Percentiles rank a stretch among this genome's conserved stretches.
phyloP scores from a whole-genome alignment of 2,888 invertebrate species.

The Plebejus anna region DNA sequence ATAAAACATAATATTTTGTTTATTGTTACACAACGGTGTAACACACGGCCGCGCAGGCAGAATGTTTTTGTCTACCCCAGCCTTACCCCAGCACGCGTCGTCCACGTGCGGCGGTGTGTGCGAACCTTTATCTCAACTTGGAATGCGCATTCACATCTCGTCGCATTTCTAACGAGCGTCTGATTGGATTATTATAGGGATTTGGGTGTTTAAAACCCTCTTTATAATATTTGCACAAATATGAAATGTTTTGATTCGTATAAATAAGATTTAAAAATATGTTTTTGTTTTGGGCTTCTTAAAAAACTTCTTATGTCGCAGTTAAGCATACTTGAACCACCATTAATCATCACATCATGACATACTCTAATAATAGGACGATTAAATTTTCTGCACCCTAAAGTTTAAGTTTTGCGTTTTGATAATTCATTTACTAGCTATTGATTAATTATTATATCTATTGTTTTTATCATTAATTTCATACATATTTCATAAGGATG shows the following conservation, averaged over 20 bases:
- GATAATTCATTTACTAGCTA: no score
- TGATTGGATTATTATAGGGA: slow-evolving; percentile 62
- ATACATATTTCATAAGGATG: no score
- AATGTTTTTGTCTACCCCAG: slow-evolving; percentile 58
- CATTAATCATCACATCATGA: neutral
- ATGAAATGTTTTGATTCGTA: neutral
- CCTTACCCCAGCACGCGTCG: slow-evolving; percentile 62
- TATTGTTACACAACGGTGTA: slow-evolving; percentile 47
- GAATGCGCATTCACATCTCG: slow-evolving; percentile 72
- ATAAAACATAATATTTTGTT: neutral
- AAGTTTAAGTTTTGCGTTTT: neutral
- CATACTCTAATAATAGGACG: neutral
- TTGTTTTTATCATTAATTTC: no score
- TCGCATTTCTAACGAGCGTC: slow-evolving; percentile 57
- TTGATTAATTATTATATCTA: no score
- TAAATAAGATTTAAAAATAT: neutral
- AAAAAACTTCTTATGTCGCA: neutral
- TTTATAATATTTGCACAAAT: slow-evolving; percentile 19
- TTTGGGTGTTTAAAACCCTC: slow-evolving; percentile 30
- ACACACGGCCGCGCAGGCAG: slow-evolving; percentile 48
- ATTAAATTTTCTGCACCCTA: neutral
- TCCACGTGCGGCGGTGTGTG: slow-evolving; percentile 62
- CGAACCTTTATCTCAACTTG: slow-evolving; percentile 62
- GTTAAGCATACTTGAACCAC: neutral
- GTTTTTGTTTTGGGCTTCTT: neutral